Percentiles rank a stretch among this genome's conserved stretches.
Conservation (phyloP, 1,140 invertebrate species). For the Pachyrhynchus sulphureomaculatus region DNA sequence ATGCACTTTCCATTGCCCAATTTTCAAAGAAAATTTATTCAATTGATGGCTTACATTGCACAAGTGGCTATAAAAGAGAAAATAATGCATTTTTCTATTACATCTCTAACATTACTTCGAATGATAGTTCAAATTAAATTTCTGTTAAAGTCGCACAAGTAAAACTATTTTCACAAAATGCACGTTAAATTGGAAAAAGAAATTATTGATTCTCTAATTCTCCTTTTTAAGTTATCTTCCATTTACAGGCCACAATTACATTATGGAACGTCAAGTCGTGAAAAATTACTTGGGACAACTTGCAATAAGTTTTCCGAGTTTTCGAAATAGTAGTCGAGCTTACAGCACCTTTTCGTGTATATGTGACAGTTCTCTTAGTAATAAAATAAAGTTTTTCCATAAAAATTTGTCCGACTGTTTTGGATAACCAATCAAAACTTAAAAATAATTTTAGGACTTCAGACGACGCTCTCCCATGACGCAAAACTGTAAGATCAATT, state of each 20-base stretch:
- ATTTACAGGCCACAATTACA: slow-evolving; percentile 20
- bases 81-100: too few relatives aligned
- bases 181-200: not conserved
- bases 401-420: too few relatives aligned
- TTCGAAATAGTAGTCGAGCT: slow-evolving; percentile 7
- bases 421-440: too few relatives aligned
- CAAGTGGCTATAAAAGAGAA: too few relatives aligned
- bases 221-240: slow-evolving; percentile 18
- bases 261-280: slow-evolving; percentile 13
- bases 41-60: too few relatives aligned
- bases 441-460: too few relatives aligned
- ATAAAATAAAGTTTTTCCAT: slow-evolving; percentile 8
- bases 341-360: slow-evolving; percentile 3
- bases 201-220: slow-evolving; percentile 8
- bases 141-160: not conserved
- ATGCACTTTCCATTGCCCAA: too few relatives aligned
- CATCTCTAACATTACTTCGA: too few relatives aligned
- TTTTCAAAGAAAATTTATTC: too few relatives aligned
- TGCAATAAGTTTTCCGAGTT: slow-evolving; percentile 17
- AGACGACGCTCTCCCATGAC: too few relatives aligned
- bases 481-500: too few relatives aligned
- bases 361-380: slow-evolving; percentile 7
- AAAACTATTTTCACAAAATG: slow-evolving; percentile 5
- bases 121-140: not conserved
- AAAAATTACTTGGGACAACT: slow-evolving; percentile 20